Evolutionary conservation across 2,113 vertebrate genomes (phyloP).

Genomic region (Oenanthe melanoleuca): DNA sequence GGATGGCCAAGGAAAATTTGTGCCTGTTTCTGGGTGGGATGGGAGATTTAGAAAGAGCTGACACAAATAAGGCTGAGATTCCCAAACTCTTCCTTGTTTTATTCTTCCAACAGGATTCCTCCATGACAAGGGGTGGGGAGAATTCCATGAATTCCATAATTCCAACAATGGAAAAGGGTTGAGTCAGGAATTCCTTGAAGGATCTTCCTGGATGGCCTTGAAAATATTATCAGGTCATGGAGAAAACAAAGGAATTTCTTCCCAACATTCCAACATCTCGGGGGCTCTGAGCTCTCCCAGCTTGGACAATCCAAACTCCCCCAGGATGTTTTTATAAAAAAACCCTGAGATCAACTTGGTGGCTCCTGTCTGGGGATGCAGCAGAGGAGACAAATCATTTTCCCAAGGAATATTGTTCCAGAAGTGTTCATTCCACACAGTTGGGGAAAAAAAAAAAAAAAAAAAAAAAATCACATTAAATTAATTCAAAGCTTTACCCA

Average conservation of each 20-base stretch:
- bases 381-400: neutral
- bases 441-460: neutral
- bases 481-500: neutral
- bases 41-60: neutral
- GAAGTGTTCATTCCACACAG: rapidly evolving
- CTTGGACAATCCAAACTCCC: rapidly evolving
- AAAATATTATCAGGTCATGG: neutral
- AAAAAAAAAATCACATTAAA: neutral
- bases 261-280: neutral
- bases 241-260: neutral
- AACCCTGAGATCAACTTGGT: rapidly evolving
- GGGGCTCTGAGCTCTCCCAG: rapidly evolving
- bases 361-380: neutral
- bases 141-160: neutral
- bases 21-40: neutral
- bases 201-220: neutral
- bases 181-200: neutral
- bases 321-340: neutral
- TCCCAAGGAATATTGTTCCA: neutral
- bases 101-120: neutral
- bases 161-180: neutral
- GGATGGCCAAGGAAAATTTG: neutral
- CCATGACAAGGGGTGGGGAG: rapidly evolving
- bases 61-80: neutral
- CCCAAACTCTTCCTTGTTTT: neutral